Conservation (phyloP, 1,140 invertebrate species). For the Drosophila saltans region DNA sequence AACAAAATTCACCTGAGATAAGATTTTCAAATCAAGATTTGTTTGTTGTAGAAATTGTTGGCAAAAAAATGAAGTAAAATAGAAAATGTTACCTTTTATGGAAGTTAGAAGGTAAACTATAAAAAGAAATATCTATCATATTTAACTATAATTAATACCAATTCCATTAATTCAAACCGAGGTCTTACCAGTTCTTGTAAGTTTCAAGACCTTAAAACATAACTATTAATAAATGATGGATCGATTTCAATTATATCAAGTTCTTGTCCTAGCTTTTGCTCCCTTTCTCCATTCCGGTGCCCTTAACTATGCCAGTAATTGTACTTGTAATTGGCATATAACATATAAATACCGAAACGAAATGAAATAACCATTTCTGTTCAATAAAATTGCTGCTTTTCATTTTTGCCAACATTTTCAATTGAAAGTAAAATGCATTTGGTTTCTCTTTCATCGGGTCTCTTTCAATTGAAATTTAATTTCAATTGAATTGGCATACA, state of each 20-base stretch:
- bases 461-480: not conserved
- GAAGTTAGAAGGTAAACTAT: too few species aligned
- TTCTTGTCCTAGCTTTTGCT: too few species aligned
- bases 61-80: not conserved
- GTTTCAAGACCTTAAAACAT: too few species aligned
- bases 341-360: not conserved
- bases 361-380: not conserved
- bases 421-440: not conserved
- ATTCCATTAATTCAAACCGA: too few species aligned
- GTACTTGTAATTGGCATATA: not conserved
- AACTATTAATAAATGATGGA: too few species aligned
- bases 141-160: too few species aligned
- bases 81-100: not conserved
- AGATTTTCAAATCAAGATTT: not conserved
- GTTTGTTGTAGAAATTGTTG: not conserved
- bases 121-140: too few species aligned
- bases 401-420: not conserved
- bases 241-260: too few species aligned
- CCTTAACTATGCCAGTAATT: too few species aligned
- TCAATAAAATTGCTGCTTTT: not conserved
- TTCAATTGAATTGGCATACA: slow-evolving; percentile 10
- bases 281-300: too few species aligned
- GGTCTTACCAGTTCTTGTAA: too few species aligned
- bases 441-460: not conserved
- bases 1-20: not conserved